These are phyloP conservation scores for Lycia hirtaria DNA, from an alignment of 2,888 invertebrate species.

Conservation along the genomic window DNA sequence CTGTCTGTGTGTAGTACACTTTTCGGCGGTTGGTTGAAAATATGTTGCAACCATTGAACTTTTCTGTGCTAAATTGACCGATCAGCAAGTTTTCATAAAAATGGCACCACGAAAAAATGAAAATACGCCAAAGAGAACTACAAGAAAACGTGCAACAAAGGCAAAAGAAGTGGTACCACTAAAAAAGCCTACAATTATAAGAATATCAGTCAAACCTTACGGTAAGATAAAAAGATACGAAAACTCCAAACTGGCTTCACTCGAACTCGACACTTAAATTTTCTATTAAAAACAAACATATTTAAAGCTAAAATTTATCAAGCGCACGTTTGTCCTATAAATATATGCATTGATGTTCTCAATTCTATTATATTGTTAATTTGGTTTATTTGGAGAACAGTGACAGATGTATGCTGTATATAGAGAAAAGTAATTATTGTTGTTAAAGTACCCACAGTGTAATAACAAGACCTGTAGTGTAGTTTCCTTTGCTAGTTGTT, in stretches of 20 bases:
- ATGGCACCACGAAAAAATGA: conserved; percentile 38
- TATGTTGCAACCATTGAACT: neutral
- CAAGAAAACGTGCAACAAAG: conserved; percentile 20
- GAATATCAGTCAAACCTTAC: conserved; percentile 36
- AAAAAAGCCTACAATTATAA: conserved; percentile 48
- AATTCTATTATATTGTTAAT: too few relatives aligned
- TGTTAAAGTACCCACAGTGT: too few relatives aligned
- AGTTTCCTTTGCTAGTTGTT: too few relatives aligned
- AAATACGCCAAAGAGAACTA: conserved; percentile 19
- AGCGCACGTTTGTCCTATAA: too few relatives aligned
- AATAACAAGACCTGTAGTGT: too few relatives aligned
- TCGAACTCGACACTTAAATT: too few relatives aligned
- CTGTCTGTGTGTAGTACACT: neutral
- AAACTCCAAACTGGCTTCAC: neutral
- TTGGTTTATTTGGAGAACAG: too few relatives aligned
- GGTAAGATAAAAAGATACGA: conserved; percentile 27
- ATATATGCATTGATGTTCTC: too few relatives aligned
- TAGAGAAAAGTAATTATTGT: too few relatives aligned
- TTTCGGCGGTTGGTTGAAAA: neutral
- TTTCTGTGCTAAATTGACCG: neutral
- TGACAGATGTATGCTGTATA: too few relatives aligned
- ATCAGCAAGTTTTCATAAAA: conserved; percentile 31
- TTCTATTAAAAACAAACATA: too few relatives aligned
- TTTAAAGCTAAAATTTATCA: too few relatives aligned
- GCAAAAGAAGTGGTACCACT: conserved; percentile 44